Evolutionary conservation across 2,888 invertebrate genomes (phyloP), one percentile per base, ranked within the genome.

Genomic region (Charanyca ferruginea): DNA sequence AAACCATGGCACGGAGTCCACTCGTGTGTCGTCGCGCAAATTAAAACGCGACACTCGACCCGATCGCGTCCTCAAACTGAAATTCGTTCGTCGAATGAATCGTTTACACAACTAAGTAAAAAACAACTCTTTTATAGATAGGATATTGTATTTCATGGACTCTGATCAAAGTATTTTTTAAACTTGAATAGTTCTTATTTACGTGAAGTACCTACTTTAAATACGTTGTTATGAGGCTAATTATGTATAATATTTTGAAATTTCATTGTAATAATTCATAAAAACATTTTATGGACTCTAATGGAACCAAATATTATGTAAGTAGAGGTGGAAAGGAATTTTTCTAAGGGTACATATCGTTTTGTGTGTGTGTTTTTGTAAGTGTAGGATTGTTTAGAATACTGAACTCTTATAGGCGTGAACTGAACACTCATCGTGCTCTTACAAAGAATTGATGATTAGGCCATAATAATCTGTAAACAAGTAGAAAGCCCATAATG

Each of bases 11-110:
- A 86, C 89, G 85, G 89, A 89, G 85, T 87, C 92, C 93, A 93
- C 94, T 95, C 89, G 89, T 93, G 90, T 94, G 94, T 93, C 95
- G 94, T 92, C 92, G 91, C 92, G 93, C 94, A 95, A 95, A 95
- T 95, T 95, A 94, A 95, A 95, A 95, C 93, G 90, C 90, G 85
- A 86, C 93, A 90, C 95, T 95, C 89, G 89, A 94, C 91, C 87
- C 85, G 88, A 92, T 93, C 90, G 87, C 89, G 83, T 87, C 85
- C 91, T 91, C 91, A 86, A 91, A 89, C 87, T 89, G 89, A 89
- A 88, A 91, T 92, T 91, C 90, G 91, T 89, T 90, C 84, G 90
- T 91, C 87, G 89, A 86, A 87, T 89, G 85, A 88, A 89, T 89
- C 87, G 81, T 86, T 88, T 87, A 83, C 84, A 81, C 73, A 76